Base-by-base conservation (phyloP, 2,797 vertebrate species). In the Cichlasoma orientale region DNA sequence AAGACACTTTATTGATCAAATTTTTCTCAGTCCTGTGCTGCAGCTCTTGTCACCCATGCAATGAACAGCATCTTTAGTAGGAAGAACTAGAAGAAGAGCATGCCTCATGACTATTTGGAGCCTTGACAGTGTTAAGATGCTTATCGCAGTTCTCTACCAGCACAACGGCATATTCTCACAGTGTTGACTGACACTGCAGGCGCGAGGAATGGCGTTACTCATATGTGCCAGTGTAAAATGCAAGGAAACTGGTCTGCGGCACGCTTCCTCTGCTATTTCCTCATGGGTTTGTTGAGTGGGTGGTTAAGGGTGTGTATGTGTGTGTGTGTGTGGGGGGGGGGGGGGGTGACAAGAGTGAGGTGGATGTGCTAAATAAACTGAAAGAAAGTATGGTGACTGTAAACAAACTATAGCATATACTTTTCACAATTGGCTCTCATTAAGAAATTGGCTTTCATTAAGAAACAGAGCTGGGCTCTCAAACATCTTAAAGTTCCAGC, bases 241-340 rank as follows among this genome's bases (percentile, higher is more conserved):
- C 92, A 95, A 95, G 95, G 90, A 91, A 90, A 88, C 71, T 72
- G 87, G 80, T 88, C 92, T 87, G 68, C 29, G 77, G 74, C 92
- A 89, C 86, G 90, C 93, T 95, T 96, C 95, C 95, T 94, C 79
- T 90, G 83, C 84, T 79, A 78, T 94, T 96, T 96, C 95, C 95
- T 95, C 84, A 77, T 80, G 88, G 72, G 88, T 78, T 86, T 86
- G 74, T 88, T 76, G 61, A 80, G 85, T 61, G 79, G 79, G 76
- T 73, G 84, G 82, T 57, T 83, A 80, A 83, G 87, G 72, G 27
- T 27, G 27, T 27, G 27, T 27, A 4, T 27, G 27, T 27, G 27
- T 27, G 27, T 27, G 27, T 4, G 27, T 27, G 27, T 27, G 27
- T 27, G 53, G 70, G 84, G 47, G 69, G 76, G 13, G 50, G 81